Evolutionary conservation across 2,797 vertebrate species (phyloP), one percentile per base, ranked within the genome.

Genomic region (Mustela erminea): DNA sequence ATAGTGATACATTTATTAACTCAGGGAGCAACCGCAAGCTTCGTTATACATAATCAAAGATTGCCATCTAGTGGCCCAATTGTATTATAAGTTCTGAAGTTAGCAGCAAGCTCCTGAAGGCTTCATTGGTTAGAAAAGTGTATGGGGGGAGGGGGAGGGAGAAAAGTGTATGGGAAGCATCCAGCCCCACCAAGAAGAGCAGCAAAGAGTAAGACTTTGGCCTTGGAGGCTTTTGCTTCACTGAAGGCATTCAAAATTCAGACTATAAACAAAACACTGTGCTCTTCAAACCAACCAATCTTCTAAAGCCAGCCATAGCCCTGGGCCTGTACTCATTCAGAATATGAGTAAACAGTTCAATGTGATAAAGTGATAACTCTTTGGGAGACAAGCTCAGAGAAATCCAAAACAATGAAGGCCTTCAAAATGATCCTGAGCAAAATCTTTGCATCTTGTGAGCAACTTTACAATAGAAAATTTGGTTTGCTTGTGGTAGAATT

Each of bases 11-110:
- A 87, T 35, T 64, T 96, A 85, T n/a, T 64, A 88, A 62, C 25
- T 43, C 21, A 35, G 70, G 35, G 27, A 85, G 20, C 68, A 80
- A 82, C 64, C 29, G 54, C 70, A 88, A 92, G 90, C 46, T 62
- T 83, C 3, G 18, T 78, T 29, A 77, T 18, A 52, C 2, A 4
- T 29, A 17, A 89, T 90, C 46, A 68, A 97, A 96, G 46, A 64
- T 87, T 90, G 46, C 97, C 98, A 93, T 78, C 97, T 97, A 97
- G 93, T 97, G 98, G 97, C 62, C 54, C 3, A 52, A 60, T 0
- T 38, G 11, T 85, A 60, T 43, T 72, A 64, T 18, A 49, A 58
- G 11, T n/a, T 86, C 18, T 70, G 56, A 96, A 66, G n/a, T 64
- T 58, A 13, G 11, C 56, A 5, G 13, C 13, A 75, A 70, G 23